Base-by-base conservation (phyloP, 2,797 vertebrate species). In the Pampus argenteus region DNA sequence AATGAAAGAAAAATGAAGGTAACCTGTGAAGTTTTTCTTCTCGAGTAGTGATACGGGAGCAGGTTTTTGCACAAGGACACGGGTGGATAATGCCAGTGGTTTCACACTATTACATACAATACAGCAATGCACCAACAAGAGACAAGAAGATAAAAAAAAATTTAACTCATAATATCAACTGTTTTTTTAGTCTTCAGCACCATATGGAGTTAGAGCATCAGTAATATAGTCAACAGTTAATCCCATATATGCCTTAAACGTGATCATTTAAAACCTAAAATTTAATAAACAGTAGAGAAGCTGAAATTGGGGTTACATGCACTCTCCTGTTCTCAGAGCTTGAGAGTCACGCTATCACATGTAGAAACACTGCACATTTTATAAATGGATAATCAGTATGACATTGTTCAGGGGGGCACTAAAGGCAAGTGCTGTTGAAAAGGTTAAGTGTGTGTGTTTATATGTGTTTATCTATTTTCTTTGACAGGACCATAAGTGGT, bases 401-500 rank as follows among this genome's bases (percentile, higher is more conserved):
- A 34, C 49, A 67, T 47, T 74, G 59, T 51, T 34, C 45, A 66
- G 6, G 50, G 65, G 59, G 23, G 3, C 31, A 51, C 3, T 26
- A 42, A 42, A 74, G 52, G 57, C 47, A 71, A 68, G 71, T 52
- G 13, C n/a, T n/a, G n/a, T n/a, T n/a, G n/a, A n/a, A 83, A 83
- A 89, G 79, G 77, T 87, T 81, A 76, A 83, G 50, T 74, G 52
- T 70, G 38, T 55, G 76, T 78, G n/a, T 71, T 73, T 63, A 36
- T 62, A 44, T 71, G 34, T 50, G 42, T 54, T 59, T 67, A 31
- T 42, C 58, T 60, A 38, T 60, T 62, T 36, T n/a, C n/a, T n/a
- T n/a, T n/a, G n/a, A n/a, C n/a, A n/a, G n/a, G n/a, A n/a, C n/a
- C n/a, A n/a, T n/a, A n/a, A n/a, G n/a, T n/a, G n/a, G n/a, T n/a